A percentile compares a stretch with the other conserved stretches of the same genome.
Conservation (phyloP, 2,797 vertebrate genomes). For the Acanthiza pusilla region DNA sequence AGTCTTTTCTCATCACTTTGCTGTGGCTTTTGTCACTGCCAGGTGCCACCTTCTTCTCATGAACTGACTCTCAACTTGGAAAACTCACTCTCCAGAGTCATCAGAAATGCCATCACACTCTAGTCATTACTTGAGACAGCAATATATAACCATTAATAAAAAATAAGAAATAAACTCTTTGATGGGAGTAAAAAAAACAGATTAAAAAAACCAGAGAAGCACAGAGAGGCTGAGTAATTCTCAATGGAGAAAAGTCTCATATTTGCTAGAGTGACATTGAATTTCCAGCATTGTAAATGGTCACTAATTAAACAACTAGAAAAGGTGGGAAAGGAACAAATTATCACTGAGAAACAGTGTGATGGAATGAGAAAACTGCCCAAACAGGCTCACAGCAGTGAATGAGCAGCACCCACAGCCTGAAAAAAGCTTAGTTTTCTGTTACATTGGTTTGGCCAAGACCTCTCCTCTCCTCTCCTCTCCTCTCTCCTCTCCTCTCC, state of each 20-base stretch:
- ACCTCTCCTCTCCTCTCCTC: too few species aligned
- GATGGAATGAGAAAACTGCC: neutral
- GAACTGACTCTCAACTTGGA: neutral
- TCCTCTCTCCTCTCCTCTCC: too few species aligned
- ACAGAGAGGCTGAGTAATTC: neutral
- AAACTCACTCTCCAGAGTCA: neutral
- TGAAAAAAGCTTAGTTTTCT: neutral
- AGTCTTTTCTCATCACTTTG: neutral
- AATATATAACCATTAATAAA: neutral
- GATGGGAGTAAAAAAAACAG: too few species aligned
- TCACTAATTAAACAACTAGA: neutral
- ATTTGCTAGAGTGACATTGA: neutral
- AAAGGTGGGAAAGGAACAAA: neutral
- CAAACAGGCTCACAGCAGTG: neutral
- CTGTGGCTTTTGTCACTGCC: neutral
- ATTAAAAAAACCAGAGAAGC: too few species aligned
- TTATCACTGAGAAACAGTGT: neutral
- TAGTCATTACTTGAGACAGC: neutral
- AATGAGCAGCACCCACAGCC: neutral
- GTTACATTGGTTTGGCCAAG: neutral
- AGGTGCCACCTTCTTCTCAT: neutral
- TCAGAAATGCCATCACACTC: neutral
- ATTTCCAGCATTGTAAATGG: neutral
- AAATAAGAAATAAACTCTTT: neutral
- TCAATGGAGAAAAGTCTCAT: neutral